These are phyloP conservation scores for Toxostoma redivivum DNA, from an alignment of 2,113 vertebrate genomes.

Conservation along the genomic window DNA sequence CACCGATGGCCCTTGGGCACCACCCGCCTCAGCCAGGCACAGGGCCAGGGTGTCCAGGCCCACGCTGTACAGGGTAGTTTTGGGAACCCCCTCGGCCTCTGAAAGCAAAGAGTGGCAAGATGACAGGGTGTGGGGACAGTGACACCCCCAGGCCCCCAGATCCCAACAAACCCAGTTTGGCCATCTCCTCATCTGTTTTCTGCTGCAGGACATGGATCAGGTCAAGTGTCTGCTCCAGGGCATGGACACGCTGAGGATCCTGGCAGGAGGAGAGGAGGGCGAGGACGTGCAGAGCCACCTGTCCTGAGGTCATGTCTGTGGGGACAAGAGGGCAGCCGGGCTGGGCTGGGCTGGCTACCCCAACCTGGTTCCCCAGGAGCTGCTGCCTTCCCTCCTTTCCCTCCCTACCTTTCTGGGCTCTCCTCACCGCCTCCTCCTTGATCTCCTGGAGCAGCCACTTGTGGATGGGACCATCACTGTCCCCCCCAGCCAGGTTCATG, in stretches of 20 bases:
- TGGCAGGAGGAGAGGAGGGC: constrained; percentile 71
- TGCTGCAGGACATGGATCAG: neutral
- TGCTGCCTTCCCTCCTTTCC: neutral
- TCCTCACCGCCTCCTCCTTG: neutral
- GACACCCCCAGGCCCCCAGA: neutral
- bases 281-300: constrained; percentile 62
- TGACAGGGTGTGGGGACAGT: accelerated
- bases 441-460: constrained; percentile 33
- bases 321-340: neutral
- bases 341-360: too few species aligned
- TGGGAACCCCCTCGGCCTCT: neutral
- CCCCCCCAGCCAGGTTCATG: constrained; percentile 52
- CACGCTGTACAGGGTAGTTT: constrained; percentile 7
- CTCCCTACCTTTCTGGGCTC: neutral
- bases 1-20: accelerated
- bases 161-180: neutral
- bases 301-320: constrained; percentile 49
- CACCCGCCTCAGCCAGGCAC: neutral
- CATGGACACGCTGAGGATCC: neutral
- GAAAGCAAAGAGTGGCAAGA: neutral
- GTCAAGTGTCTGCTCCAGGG: neutral
- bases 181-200: neutral
- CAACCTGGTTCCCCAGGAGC: accelerated
- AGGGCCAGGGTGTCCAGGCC: constrained; percentile 15
- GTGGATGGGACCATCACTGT: accelerated